A percentile compares a stretch with the other conserved stretches of the same genome.
Evolutionary conservation across 2,888 invertebrate genomes (phyloP).

Genomic region (Adineta ricciae): DNA sequence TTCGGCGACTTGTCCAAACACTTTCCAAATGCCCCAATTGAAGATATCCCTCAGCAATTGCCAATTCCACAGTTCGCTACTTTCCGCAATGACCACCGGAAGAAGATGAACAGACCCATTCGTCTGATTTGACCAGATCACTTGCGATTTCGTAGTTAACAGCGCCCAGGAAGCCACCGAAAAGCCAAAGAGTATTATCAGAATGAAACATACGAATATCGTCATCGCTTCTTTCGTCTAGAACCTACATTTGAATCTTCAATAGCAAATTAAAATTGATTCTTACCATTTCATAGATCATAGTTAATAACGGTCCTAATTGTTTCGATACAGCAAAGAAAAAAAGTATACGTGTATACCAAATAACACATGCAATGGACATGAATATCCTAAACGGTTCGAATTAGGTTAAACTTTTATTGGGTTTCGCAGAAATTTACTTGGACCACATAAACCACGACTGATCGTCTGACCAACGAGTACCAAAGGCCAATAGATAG

Average conservation of each 20-base stretch:
- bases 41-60: neutral
- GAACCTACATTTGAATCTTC: neutral
- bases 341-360: neutral
- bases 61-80: neutral
- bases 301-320: neutral
- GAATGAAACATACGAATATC: neutral
- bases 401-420: too few species aligned
- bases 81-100: neutral
- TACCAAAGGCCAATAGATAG: neutral
- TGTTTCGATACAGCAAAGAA: neutral
- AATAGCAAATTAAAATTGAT: too few species aligned
- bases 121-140: neutral
- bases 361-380: neutral
- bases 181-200: neutral
- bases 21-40: slow-evolving; percentile 16
- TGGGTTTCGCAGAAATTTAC: too few species aligned
- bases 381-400: neutral
- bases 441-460: neutral
- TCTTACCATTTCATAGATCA: neutral
- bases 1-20: slow-evolving; percentile 6
- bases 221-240: neutral
- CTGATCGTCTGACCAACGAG: neutral
- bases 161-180: neutral
- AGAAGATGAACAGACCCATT: neutral
- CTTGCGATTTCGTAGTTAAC: neutral